A percentile compares a stretch with the other conserved stretches of the same genome.
These are phyloP conservation scores for Tromatobia lineatoria DNA, from an alignment of 2,888 invertebrate species.

Conservation along the genomic window DNA sequence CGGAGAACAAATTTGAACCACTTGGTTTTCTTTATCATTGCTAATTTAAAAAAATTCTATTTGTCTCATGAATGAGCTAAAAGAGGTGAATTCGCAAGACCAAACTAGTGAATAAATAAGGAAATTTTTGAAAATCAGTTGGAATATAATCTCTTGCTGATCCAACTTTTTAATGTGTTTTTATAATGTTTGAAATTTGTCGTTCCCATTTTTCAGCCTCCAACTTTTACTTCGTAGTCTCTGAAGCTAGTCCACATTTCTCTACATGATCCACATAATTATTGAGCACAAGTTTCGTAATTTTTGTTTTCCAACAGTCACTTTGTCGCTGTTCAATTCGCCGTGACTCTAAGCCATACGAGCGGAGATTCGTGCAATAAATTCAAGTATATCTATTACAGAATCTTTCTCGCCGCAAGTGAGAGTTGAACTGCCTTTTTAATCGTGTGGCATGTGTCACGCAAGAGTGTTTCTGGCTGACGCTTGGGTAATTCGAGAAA, in stretches of 20 bases:
- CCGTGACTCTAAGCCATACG: background rate
- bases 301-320: background rate
- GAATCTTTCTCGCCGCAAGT: constrained; percentile 11
- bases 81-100: too few relatives aligned
- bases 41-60: too few relatives aligned
- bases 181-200: too few relatives aligned
- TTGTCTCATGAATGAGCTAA: too few relatives aligned
- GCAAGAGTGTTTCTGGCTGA: constrained; percentile 24
- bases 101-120: too few relatives aligned
- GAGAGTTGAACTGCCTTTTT: constrained; percentile 24
- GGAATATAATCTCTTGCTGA: too few relatives aligned
- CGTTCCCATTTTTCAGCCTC: too few relatives aligned
- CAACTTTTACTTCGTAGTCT: background rate
- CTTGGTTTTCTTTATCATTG: too few relatives aligned
- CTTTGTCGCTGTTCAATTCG: background rate
- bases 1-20: too few relatives aligned
- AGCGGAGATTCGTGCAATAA: background rate
- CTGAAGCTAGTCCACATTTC: background rate
- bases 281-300: background rate
- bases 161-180: too few relatives aligned
- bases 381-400: constrained; percentile 23
- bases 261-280: too few relatives aligned
- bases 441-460: constrained; percentile 1
- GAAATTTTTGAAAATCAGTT: too few relatives aligned
- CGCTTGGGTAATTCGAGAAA: constrained; percentile 36